These are phyloP conservation scores for Pterophyllum scalare DNA, from an alignment of 2,113 vertebrate genomes.

Conservation along the genomic window DNA sequence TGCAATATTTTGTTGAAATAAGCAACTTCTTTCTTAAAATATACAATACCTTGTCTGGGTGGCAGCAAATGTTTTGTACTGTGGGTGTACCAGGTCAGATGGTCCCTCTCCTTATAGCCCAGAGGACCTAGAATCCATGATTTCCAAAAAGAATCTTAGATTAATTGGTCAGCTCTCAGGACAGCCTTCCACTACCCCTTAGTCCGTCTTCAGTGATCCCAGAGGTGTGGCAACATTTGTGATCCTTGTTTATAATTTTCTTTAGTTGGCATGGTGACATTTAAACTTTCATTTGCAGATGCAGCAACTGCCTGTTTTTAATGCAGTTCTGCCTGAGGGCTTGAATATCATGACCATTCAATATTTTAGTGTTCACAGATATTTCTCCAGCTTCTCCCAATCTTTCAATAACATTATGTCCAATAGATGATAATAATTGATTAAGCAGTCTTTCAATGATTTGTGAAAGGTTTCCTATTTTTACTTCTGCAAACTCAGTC, in stretches of 20 bases:
- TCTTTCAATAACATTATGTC: not conserved
- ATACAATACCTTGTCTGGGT: not conserved
- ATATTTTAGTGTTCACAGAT: not conserved
- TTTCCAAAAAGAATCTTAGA: not conserved
- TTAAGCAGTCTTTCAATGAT: not conserved
- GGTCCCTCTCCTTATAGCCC: not conserved
- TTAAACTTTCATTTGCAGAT: not conserved
- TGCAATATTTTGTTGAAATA: not conserved
- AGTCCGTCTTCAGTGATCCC: not conserved
- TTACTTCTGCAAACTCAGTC: not conserved
- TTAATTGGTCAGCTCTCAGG: not conserved
- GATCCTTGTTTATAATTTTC: not conserved
- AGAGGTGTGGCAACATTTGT: not conserved
- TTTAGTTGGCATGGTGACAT: not conserved
- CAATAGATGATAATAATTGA: not conserved
- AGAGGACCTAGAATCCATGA: not conserved
- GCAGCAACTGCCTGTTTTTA: not conserved
- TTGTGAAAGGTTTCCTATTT: not conserved
- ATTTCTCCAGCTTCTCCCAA: not conserved
- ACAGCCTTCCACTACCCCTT: not conserved
- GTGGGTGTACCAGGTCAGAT: rapidly evolving
- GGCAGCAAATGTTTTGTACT: not conserved
- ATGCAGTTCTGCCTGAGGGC: not conserved
- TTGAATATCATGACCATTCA: rapidly evolving
- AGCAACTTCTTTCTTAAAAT: not conserved